Base-by-base conservation (phyloP, 1,140 invertebrate species). In the Atopsyche davidsoni region DNA sequence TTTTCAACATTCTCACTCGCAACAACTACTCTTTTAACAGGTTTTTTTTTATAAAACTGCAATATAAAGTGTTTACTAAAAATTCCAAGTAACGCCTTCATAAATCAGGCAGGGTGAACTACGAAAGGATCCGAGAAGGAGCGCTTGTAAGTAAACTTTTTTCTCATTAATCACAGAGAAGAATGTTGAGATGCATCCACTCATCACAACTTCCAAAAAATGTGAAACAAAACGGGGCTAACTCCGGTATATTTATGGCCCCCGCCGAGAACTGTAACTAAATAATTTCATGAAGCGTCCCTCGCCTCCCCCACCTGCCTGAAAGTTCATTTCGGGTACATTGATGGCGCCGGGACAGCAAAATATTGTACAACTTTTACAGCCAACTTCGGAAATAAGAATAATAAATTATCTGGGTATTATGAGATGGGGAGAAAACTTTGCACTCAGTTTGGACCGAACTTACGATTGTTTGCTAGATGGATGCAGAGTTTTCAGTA, bases 401-500 rank as follows among this genome's bases (percentile, higher is more conserved):
- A 49, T 49, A 49, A 49, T 49, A 49, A 49, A 49, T 49, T 49
- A 49, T 11, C 32, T 34, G 32, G 4, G 32, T 34, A 34, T 34
- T 34, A 34, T 34, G 32, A 34, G 16, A n/a, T 24, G 36, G 24
- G n/a, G 13, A 19, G 13, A 19, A 43, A 43, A 43, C 41, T 43
- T 43, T 43, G 41, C 41, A 23, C 41, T 43, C 41, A 43, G 4
- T 14, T 18, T n/a, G n/a, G n/a, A n/a, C n/a, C n/a, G n/a, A n/a
- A n/a, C n/a, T n/a, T n/a, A n/a, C n/a, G n/a, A n/a, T n/a, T n/a
- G n/a, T n/a, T n/a, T n/a, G n/a, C n/a, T n/a, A n/a, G n/a, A 40
- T 40, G 38, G 38, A 19, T 19, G 38, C 38, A n/a, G n/a, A 40
- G 24, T 22, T 40, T 40, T 40, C 24, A n/a, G 38, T 22, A 19